Percentiles rank a stretch among this genome's conserved stretches.
phyloP scores from a whole-genome alignment of 2,113 vertebrate species.

The Fulmarus glacialis region DNA sequence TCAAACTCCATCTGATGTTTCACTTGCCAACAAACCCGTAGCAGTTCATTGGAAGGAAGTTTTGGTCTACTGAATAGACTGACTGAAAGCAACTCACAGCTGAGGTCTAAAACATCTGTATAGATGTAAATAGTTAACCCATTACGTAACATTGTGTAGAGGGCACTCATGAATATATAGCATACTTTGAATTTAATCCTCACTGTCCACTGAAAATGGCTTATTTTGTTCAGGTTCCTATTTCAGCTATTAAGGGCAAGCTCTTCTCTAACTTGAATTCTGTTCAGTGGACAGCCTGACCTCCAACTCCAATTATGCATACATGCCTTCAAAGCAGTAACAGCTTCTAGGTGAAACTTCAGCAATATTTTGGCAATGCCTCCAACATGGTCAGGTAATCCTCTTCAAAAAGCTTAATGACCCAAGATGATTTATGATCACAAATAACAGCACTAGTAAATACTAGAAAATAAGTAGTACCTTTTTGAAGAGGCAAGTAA shows the following conservation, averaged over 20 bases:
- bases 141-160: accelerated
- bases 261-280: not conserved
- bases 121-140: not conserved
- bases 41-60: not conserved
- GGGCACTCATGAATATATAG: not conserved
- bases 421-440: not conserved
- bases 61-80: not conserved
- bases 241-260: not conserved
- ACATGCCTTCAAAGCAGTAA: not conserved
- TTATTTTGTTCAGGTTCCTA: not conserved
- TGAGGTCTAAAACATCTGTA: not conserved
- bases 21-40: not conserved
- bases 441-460: not conserved
- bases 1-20: not conserved
- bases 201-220: not conserved
- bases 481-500: not conserved
- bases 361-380: not conserved
- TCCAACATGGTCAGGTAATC: not conserved
- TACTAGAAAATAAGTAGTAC: not conserved
- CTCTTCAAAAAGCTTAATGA: not conserved
- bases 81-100: not conserved
- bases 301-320: not conserved
- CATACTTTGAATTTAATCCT: not conserved
- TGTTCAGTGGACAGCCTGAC: not conserved
- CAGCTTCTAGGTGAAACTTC: not conserved